phyloP scores from a whole-genome alignment of 2,797 vertebrate genomes.

The Cheirogaleus major region DNA sequence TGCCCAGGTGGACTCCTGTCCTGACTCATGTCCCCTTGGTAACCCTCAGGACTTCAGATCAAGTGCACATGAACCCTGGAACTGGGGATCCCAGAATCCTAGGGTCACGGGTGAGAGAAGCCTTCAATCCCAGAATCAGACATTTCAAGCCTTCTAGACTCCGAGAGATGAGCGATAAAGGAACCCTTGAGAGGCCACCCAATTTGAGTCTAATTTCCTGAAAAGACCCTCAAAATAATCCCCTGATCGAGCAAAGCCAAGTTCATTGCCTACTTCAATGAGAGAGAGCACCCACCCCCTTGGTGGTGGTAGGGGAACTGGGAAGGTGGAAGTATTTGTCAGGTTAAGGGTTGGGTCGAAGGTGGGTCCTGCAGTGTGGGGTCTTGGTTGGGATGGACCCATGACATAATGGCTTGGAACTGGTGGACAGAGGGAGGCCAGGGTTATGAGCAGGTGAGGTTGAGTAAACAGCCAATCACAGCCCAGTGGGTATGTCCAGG shows the following conservation, averaged over 20 bases:
- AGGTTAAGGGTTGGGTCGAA: background rate
- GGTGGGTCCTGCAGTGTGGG: background rate
- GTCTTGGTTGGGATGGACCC: background rate
- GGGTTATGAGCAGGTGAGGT: background rate
- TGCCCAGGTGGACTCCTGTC: background rate
- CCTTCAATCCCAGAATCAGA: background rate
- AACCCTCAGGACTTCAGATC: background rate
- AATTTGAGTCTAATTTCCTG: background rate
- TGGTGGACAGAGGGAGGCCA: background rate
- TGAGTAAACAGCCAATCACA: background rate
- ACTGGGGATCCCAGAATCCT: background rate
- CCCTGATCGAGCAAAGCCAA: background rate
- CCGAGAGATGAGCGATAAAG: background rate
- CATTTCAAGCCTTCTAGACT: background rate
- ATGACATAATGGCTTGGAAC: rapidly evolving
- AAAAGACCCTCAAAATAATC: background rate
- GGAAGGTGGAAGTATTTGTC: background rate
- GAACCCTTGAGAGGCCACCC: background rate
- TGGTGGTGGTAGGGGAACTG: background rate
- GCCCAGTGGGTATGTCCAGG: background rate
- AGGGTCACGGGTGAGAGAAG: background rate
- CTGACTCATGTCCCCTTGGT: background rate
- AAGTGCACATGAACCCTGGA: background rate
- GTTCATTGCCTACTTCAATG: background rate
- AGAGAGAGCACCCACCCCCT: background rate